Evolutionary conservation across 1,140 invertebrate species (phyloP), one percentile per base, ranked within the genome.

Genomic region (Drosophila punjabiensis): DNA sequence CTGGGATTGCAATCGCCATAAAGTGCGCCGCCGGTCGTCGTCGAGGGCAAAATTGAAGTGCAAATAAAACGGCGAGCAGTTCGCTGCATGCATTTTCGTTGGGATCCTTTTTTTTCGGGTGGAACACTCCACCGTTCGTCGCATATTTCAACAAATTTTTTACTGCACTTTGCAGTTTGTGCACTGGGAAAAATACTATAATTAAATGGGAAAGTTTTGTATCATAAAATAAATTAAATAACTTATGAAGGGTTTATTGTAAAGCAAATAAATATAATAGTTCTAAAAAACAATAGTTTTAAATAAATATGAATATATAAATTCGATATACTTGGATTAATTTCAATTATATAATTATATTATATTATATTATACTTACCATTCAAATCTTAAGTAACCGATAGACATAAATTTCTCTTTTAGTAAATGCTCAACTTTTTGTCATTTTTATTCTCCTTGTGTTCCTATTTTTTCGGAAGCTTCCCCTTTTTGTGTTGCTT

Each of bases 21-120:
- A 88, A 88, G 85, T 82, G 74, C 73, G 82, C 81, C 76, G 69
- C 50, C 68, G 58, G 45, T 60, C 60, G 70, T 67, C 81, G 85
- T 81, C 85, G 81, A 85, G 84, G 84, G 78, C 81, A 75, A 89
- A 89, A 89, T 90, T 89, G 85, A 89, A 89, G 85, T 89, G 85
- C 85, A 89, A 89, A 89, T 89, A 88, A 88, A 88, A 88, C 68
- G 83, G 71, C 77, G 63, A 87, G 83, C 79, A 76, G 74, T 79
- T 86, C 75, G 75, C 73, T 79, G 66, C 39, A 48, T 55, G 62
- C 62, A 65, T 65, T 65, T 65, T 58, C 35, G 62, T 56, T 56
- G 33, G 65, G 39, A 48, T 63, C 11, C 30, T 50, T 60, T 59
- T 64, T 64, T 79, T 71, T 79, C 32, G 64, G 37, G 47, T 24